These are phyloP conservation scores for Manacus vitellinus DNA, from an alignment of 2,113 vertebrate genomes.

Conservation along the genomic window DNA sequence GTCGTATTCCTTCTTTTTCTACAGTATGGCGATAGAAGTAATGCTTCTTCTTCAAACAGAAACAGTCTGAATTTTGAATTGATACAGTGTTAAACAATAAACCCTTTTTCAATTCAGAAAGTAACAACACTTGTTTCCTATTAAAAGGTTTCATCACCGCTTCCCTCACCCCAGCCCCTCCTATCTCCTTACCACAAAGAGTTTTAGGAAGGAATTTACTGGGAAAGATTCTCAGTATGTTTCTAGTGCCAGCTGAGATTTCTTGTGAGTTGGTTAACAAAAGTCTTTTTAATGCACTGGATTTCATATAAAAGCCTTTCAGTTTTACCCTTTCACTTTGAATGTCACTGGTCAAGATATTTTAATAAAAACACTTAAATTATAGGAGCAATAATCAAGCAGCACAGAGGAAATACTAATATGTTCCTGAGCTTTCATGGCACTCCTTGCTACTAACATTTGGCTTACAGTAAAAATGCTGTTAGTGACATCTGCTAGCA, in stretches of 20 bases:
- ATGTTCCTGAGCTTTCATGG: background rate
- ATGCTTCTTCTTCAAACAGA: background rate
- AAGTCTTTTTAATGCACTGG: background rate
- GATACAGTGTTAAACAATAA: background rate
- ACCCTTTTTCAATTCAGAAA: background rate
- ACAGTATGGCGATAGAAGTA: background rate
- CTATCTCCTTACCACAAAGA: background rate
- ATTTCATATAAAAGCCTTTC: background rate
- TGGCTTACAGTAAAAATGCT: background rate
- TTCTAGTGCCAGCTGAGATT: background rate
- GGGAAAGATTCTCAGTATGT: background rate
- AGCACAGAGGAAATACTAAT: background rate
- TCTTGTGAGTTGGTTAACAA: background rate
- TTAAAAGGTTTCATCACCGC: background rate
- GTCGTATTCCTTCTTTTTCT: background rate
- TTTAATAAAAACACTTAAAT: conserved; percentile 40
- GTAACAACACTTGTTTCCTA: background rate
- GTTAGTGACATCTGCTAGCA: background rate
- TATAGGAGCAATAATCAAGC: conserved; percentile 12
- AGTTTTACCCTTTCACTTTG: background rate
- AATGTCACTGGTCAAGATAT: background rate
- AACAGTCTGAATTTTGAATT: background rate
- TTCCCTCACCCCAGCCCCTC: background rate
- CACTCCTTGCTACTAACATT: background rate
- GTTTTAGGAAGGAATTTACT: background rate